Base-by-base conservation (phyloP, 1,140 invertebrate genomes). In the Wiebesia pumilae region DNA sequence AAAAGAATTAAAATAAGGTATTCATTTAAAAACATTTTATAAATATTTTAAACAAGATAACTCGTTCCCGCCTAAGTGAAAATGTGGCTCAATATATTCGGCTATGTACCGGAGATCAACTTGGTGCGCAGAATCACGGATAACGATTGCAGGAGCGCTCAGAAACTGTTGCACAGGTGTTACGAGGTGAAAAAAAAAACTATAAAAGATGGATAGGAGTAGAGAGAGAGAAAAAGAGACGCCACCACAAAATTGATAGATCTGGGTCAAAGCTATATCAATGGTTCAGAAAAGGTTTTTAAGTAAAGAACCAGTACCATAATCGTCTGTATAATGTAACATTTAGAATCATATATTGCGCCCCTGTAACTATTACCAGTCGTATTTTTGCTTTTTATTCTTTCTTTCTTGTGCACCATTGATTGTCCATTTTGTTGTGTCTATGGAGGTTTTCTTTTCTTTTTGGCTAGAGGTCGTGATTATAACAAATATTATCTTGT, bases 71-170 rank as follows among this genome's bases (percentile, higher is more conserved):
- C 27, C 21, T 24, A 6, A 3, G 14, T 27, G 51, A 14, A 62
- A 62, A 62, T 3, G 14, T 62, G 4, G 58, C 58, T 35, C 10
- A 33, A 43, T 30, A 43, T 43, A 75, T 81, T 78, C 38, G 79
- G n/a, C 33, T 19, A 79, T 33, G 75, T 80, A 69, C 79, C 71
- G 35, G 43, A 78, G 83, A 24, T 35, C 40, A 62, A 51, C 24
- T 73, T 78, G 90, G 86, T 94, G 93, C 93, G 93, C 93, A 94
- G 92, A 93, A 93, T 93, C 93, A 92, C 89, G 87, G 91, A 90
- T 93, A 94, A 94, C 93, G 93, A 94, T 94, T 93, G 90, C 91
- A 92, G 89, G 88, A 91, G 88, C 87, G 7, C 79, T 51, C 86
- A 73, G 86, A 87, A 86, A 80, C 88, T 75, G 69, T 77, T 88